A percentile compares a stretch with the other conserved stretches of the same genome.
Evolutionary conservation across 2,797 vertebrate genomes (phyloP).

Genomic region (Sebastes iracundus): DNA sequence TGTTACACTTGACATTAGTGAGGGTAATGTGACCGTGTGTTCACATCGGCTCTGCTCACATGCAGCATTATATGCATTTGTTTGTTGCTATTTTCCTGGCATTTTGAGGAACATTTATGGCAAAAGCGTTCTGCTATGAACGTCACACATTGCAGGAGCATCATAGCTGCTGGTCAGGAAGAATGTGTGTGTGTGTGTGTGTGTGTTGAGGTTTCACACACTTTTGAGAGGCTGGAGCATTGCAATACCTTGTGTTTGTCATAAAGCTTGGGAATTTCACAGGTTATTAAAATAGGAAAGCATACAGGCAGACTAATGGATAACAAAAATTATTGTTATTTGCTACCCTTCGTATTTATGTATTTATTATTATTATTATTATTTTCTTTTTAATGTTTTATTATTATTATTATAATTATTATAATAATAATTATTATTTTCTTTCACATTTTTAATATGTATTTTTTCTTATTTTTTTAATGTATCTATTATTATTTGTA

Average conservation of each 20-base stretch:
- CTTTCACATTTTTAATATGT: too few species aligned
- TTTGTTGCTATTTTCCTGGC: background rate
- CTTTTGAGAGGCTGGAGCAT: background rate
- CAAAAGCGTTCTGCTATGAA: background rate
- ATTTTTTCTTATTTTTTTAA: too few species aligned
- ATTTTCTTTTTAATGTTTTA: too few species aligned
- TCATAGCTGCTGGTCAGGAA: background rate
- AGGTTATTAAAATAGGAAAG: background rate
- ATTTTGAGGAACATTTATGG: background rate
- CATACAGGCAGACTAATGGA: background rate
- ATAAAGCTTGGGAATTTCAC: background rate
- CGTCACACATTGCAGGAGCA: background rate
- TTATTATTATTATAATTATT: too few species aligned
- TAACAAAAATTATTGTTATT: too few species aligned
- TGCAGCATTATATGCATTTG: background rate
- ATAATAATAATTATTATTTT: too few species aligned
- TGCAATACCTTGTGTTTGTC: background rate
- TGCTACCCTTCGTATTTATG: too few species aligned
- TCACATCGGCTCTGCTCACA: background rate
- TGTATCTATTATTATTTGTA: too few species aligned
- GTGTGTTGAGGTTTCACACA: background rate
- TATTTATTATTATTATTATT: background rate
- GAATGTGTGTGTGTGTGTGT: background rate
- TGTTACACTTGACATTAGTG: conserved; percentile 39
- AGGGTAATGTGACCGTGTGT: background rate